These are phyloP conservation scores for Paguma larvata DNA, from an alignment of 2,797 vertebrate genomes.

Conservation along the genomic window DNA sequence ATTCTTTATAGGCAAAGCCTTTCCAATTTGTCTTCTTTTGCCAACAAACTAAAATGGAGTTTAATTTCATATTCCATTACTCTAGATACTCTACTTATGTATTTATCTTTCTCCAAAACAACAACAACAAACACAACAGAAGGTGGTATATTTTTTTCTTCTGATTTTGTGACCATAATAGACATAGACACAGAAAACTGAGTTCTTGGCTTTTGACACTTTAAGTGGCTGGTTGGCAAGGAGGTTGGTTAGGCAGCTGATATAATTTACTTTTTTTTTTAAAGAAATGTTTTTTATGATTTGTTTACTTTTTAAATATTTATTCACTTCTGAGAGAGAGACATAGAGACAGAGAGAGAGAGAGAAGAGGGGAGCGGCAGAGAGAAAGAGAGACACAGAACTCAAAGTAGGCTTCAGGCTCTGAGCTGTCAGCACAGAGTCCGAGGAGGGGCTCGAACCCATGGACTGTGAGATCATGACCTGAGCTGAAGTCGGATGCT, in stretches of 20 bases:
- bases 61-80: not conserved
- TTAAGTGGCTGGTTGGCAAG: not conserved
- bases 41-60: not conserved
- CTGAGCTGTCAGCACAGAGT: too few relatives aligned
- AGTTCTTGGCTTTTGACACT: not conserved
- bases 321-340: too few relatives aligned
- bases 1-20: not conserved
- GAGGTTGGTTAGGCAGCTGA: not conserved
- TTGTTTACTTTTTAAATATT: too few relatives aligned
- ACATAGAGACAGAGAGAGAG: too few relatives aligned
- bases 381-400: too few relatives aligned
- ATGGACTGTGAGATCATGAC: too few relatives aligned
- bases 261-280: too few relatives aligned
- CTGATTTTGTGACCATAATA: not conserved
- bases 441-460: too few relatives aligned
- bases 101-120: not conserved
- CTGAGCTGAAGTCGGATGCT: too few relatives aligned
- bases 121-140: not conserved
- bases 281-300: too few relatives aligned
- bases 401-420: too few relatives aligned
- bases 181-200: not conserved
- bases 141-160: not conserved
- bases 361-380: too few relatives aligned
- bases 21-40: not conserved
- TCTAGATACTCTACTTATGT: not conserved